Conservation (phyloP, 2,113 vertebrate species). For the Bostrychus sinensis region DNA sequence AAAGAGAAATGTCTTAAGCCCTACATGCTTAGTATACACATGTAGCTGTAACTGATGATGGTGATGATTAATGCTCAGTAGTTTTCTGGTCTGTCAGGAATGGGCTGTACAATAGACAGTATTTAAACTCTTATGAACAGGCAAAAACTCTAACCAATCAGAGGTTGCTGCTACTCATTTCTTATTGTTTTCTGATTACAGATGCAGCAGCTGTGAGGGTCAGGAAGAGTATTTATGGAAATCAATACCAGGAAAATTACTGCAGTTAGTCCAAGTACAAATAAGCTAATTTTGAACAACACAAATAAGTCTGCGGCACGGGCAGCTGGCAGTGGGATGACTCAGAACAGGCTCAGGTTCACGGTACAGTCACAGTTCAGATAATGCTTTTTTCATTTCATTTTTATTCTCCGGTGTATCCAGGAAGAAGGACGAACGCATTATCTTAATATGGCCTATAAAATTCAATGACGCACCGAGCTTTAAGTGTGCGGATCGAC, state of each 20-base stretch:
- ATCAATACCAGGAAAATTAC: background rate
- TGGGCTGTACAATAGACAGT: no score
- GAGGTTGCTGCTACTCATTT: no score
- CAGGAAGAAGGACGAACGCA: background rate
- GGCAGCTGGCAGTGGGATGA: background rate
- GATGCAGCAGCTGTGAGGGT: background rate
- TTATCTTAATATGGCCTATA: background rate
- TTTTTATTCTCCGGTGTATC: background rate
- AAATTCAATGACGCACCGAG: background rate
- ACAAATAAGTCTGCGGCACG: background rate
- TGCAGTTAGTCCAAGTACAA: background rate
- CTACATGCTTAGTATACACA: no score
- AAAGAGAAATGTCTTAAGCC: no score
- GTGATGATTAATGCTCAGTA: no score
- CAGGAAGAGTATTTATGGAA: background rate
- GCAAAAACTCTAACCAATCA: no score
- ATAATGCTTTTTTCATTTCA: background rate
- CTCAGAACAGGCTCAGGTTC: background rate
- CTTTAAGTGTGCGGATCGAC: background rate
- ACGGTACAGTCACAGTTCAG: background rate
- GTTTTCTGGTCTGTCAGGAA: no score
- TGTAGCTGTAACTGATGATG: no score
- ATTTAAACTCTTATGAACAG: no score
- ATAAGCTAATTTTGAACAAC: no score
- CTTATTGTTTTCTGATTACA: background rate